Conservation (phyloP, 2,888 invertebrate genomes). For the Monoplex corrugatus region DNA sequence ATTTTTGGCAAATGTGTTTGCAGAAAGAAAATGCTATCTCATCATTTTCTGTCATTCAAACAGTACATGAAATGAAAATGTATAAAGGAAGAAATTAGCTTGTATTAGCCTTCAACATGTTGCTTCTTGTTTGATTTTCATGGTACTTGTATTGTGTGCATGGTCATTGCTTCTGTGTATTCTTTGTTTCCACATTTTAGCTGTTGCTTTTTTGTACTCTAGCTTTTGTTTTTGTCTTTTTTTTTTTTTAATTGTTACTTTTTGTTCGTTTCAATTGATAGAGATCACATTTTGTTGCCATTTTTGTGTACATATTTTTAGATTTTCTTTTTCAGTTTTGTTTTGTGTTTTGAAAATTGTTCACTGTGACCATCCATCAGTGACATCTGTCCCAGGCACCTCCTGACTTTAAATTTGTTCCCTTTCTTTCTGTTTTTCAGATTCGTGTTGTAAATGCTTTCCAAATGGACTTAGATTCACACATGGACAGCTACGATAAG, state of each 20-base stretch:
- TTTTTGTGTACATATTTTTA: neutral
- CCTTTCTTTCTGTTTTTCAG: slow-evolving; percentile 84
- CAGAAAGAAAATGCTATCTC: too few relatives aligned
- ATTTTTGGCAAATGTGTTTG: too few relatives aligned
- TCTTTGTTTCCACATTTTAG: neutral
- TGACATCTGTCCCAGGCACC: slow-evolving; percentile 12
- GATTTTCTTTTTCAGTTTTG: neutral
- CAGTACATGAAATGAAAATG: too few relatives aligned
- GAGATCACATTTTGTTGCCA: neutral
- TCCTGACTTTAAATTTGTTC: slow-evolving; percentile 48
- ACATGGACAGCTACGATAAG: slow-evolving; percentile 84
- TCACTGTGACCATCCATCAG: neutral
- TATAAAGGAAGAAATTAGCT: neutral
- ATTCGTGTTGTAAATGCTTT: slow-evolving; percentile 99
- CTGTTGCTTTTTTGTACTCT: neutral
- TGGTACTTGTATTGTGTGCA: neutral
- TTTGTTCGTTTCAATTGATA: neutral
- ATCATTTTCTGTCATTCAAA: too few relatives aligned
- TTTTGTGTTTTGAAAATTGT: too few relatives aligned
- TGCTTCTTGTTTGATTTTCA: neutral
- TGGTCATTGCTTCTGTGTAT: too few relatives aligned
- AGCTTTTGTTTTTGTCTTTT: neutral
- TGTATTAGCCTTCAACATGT: neutral
- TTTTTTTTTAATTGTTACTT: neutral
- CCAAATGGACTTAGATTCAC: slow-evolving; percentile 83